Percentiles rank a stretch among this genome's conserved stretches.
These are phyloP conservation scores for Datnioides undecimradiatus DNA, from an alignment of 2,113 vertebrate genomes.

Conservation along the genomic window DNA sequence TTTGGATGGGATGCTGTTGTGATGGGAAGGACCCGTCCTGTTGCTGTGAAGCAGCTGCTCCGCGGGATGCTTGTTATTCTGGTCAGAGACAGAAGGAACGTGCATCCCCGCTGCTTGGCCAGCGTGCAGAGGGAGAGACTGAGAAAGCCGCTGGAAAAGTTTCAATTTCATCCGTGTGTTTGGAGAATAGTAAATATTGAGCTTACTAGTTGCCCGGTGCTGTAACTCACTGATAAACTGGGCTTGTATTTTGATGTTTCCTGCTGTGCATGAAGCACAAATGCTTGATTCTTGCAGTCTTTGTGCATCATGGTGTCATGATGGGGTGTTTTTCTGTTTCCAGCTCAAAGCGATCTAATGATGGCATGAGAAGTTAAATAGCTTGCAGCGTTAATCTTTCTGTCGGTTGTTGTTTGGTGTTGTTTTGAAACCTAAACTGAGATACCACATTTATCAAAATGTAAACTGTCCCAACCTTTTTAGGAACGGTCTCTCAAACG, in stretches of 20 bases:
- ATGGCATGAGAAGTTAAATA: background rate
- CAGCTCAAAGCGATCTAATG: background rate
- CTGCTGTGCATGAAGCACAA: background rate
- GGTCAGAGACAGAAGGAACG: constrained; percentile 64
- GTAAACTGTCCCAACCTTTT: background rate
- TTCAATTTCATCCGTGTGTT: constrained; percentile 7
- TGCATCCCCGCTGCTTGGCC: constrained; percentile 45
- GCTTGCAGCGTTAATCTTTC: background rate
- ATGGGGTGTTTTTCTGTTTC: background rate
- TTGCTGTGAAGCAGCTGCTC: constrained; percentile 65
- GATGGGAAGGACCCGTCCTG: constrained; percentile 17
- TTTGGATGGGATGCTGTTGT: constrained; percentile 19
- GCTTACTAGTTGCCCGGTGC: background rate
- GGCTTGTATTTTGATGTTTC: background rate
- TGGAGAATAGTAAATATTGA: background rate
- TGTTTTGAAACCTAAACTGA: background rate
- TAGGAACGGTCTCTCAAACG: background rate
- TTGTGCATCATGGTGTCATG: background rate
- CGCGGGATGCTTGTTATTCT: constrained; percentile 74
- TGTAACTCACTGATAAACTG: background rate
- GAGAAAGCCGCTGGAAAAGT: constrained; percentile 27
- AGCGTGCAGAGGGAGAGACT: constrained; percentile 33
- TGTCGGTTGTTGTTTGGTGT: constrained; percentile 5
- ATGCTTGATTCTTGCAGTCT: background rate
- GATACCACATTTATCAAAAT: background rate